These are phyloP conservation scores for Oasisia sp. DNA, from an alignment of 2,888 invertebrate species.

Conservation along the genomic window DNA sequence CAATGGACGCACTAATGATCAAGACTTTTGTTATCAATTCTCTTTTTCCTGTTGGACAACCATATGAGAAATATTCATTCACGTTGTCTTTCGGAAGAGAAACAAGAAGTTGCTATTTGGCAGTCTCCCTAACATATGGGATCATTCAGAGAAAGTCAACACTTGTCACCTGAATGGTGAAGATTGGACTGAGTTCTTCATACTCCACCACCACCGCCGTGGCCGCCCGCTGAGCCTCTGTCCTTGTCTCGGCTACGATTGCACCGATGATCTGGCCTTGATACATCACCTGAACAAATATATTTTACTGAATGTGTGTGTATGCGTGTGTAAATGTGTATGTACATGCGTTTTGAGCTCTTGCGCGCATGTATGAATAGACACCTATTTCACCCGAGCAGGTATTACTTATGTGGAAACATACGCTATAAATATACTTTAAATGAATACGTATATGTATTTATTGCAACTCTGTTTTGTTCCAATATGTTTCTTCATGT, in stretches of 20 bases:
- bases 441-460: too few species aligned
- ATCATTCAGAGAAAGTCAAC: not conserved
- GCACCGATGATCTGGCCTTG: slow-evolving; percentile 85
- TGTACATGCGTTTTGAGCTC: too few species aligned
- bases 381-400: too few species aligned
- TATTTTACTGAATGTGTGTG: not conserved
- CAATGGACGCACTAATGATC: not conserved
- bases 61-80: too few species aligned
- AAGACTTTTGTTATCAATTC: not conserved
- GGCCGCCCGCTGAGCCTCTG: slow-evolving; percentile 84
- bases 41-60: too few species aligned
- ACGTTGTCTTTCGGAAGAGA: too few species aligned
- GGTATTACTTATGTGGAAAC: too few species aligned
- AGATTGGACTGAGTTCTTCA: slow-evolving; percentile 81
- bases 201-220: slow-evolving; percentile 83
- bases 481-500: too few species aligned
- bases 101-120: not conserved
- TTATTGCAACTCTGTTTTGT: too few species aligned
- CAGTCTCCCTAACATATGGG: not conserved
- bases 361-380: too few species aligned
- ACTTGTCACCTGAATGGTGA: slow-evolving; percentile 75
- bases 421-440: too few species aligned
- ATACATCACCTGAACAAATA: slow-evolving; percentile 40
- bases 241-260: slow-evolving; percentile 81
- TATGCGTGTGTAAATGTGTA: too few species aligned